Percentiles rank a stretch among this genome's conserved stretches.
Conservation (phyloP, 2,113 vertebrate species). For the Hiodon alosoides region DNA sequence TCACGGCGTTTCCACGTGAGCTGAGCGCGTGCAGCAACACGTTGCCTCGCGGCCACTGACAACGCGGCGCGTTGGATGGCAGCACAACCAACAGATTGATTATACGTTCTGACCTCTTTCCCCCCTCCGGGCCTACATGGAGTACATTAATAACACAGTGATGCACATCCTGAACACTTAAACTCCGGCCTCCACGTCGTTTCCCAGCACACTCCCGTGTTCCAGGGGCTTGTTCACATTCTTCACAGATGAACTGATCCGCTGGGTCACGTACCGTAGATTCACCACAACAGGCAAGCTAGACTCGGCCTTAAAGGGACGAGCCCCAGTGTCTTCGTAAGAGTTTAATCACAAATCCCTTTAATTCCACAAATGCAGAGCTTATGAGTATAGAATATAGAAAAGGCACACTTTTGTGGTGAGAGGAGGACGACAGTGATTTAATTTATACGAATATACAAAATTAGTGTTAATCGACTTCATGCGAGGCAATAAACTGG, state of each 20-base stretch:
- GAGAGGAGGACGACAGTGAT: too few species aligned
- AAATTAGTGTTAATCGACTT: not conserved
- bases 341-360: not conserved
- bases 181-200: not conserved
- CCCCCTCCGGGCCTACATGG: not conserved
- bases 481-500: not conserved
- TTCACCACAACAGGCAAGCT: not conserved
- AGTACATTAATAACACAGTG: not conserved
- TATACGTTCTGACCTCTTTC: not conserved
- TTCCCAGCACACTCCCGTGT: not conserved
- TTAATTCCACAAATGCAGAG: not conserved
- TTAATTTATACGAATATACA: not conserved
- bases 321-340: not conserved
- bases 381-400: not conserved
- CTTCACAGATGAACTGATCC: not conserved
- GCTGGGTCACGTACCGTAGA: not conserved
- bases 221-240: constrained; percentile 2
- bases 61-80: not conserved
- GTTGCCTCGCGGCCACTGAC: not conserved
- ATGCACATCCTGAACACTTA: not conserved
- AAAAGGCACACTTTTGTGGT: not conserved
- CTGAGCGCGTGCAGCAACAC: not conserved
- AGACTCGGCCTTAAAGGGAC: not conserved
- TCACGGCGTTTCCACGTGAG: too few species aligned
- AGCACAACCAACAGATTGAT: constrained; percentile 1